Base-by-base conservation (phyloP, 2,888 invertebrate species). In the Augochlorella aurata region DNA sequence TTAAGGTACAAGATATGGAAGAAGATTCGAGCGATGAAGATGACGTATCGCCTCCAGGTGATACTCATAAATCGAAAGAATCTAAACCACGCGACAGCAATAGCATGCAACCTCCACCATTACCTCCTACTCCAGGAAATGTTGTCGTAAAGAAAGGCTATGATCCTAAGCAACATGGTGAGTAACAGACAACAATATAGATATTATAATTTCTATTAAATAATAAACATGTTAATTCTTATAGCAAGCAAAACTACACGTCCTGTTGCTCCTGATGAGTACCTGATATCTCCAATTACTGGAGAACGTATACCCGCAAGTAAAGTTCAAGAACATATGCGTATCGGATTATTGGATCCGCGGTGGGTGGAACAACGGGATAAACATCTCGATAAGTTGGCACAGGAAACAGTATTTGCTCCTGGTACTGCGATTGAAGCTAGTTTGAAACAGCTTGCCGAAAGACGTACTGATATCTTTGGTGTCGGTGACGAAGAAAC, bases 381-480 rank as follows among this genome's bases (percentile, higher is more conserved):
- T 93, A 97, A 98, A 86, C 97, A 98, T 87, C 96, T 97, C 66
- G 99, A 99, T 90, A 98, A 98, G 93, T 96, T 97, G 88, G 98
- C 98, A 87, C 97, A 99, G 90, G 98, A 98, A 90, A 97, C 96
- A 3, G 97, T 97, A 0, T 97, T 96, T 89, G 97, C 96, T 0
- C 95, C 95, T 73, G 96, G 96, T 91, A 94, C 98, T 45, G 98
- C 98, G n/a, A 99, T 99, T 91, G 98, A 99, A 92, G 98, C 98
- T 61, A 98, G 98, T 92, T 96, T 99, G 92, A 98, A 98, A 93
- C 97, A 98, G 92, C 95, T 99, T 91, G 99, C 99, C 0, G 99
- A 99, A 93, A 96, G 99, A 88, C 98, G 99, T 97, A 99, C 99
- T 1, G 99, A 99, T 95, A 99, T 99, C 94, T 99, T 99, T 94